Conservation (phyloP, 2,797 vertebrate species). For the Masticophis lateralis region DNA sequence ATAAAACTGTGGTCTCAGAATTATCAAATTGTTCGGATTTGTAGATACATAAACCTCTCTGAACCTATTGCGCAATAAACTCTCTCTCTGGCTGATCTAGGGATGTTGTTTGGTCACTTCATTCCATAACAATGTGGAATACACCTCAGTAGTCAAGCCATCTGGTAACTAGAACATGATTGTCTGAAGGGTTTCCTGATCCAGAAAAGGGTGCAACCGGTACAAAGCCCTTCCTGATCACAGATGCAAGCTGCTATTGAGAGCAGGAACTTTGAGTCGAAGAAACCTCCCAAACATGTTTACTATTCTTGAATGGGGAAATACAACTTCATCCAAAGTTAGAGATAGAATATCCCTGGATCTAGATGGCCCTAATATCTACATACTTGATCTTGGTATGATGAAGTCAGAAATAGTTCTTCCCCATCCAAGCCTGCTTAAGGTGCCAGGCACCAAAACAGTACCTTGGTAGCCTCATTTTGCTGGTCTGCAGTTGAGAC, state of each 20-base stretch:
- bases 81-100: no score
- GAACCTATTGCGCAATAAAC: no score
- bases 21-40: no score
- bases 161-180: not conserved
- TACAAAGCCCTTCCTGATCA: not conserved
- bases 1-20: no score
- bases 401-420: not conserved
- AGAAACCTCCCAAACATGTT: not conserved
- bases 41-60: no score
- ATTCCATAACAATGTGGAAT: not conserved
- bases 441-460: not conserved
- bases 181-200: not conserved
- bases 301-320: not conserved
- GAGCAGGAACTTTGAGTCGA: not conserved
- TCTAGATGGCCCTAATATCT: not conserved
- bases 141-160: not conserved
- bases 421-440: not conserved
- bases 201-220: not conserved
- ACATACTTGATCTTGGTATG: not conserved
- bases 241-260: not conserved
- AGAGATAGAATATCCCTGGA: not conserved
- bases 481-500: not conserved
- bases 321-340: not conserved
- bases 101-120: no score
- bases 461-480: not conserved